phyloP scores from a whole-genome alignment of 2,888 invertebrate species.

The Mechanitis mazaeus region DNA sequence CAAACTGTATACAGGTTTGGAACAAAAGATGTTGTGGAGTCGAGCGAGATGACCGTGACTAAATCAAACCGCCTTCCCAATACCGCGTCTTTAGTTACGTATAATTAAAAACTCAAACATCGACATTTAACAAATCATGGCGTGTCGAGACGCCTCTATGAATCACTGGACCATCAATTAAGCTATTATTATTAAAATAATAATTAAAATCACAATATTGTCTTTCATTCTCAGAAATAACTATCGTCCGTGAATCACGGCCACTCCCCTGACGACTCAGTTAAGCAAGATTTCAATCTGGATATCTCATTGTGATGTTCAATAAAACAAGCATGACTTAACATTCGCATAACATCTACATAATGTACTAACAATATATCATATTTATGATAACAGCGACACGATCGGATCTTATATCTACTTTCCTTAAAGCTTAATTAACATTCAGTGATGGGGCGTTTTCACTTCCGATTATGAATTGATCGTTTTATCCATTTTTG shows the following conservation, averaged over 20 bases:
- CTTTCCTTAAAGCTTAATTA: conserved; percentile 56
- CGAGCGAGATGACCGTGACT: conserved; percentile 55
- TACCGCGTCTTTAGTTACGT: conserved; percentile 67
- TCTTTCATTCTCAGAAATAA: conserved; percentile 54
- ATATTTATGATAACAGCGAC: conserved; percentile 53
- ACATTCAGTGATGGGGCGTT: conserved; percentile 65
- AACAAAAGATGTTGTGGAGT: conserved; percentile 31
- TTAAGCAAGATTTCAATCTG: conserved; percentile 56
- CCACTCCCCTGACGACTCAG: conserved; percentile 65
- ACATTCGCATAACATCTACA: conserved; percentile 47
- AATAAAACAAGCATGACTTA: conserved; percentile 58
- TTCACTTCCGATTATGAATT: conserved; percentile 47
- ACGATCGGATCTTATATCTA: conserved; percentile 40
- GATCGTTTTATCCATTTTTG: conserved; percentile 13
- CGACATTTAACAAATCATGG: conserved; percentile 68
- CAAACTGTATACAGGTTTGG: conserved; percentile 11
- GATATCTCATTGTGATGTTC: conserved; percentile 55
- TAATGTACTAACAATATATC: conserved; percentile 48
- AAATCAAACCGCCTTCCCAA: conserved; percentile 63
- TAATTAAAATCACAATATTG: conserved; percentile 57
- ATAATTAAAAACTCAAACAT: conserved; percentile 73
- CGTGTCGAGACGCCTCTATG: conserved; percentile 48
- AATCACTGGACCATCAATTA: conserved; percentile 67
- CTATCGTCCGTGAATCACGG: conserved; percentile 54
- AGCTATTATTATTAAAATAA: conserved; percentile 56